Evolutionary conservation across 2,113 vertebrate genomes (phyloP), one percentile per base, ranked within the genome.

Genomic region (Sturnus vulgaris): DNA sequence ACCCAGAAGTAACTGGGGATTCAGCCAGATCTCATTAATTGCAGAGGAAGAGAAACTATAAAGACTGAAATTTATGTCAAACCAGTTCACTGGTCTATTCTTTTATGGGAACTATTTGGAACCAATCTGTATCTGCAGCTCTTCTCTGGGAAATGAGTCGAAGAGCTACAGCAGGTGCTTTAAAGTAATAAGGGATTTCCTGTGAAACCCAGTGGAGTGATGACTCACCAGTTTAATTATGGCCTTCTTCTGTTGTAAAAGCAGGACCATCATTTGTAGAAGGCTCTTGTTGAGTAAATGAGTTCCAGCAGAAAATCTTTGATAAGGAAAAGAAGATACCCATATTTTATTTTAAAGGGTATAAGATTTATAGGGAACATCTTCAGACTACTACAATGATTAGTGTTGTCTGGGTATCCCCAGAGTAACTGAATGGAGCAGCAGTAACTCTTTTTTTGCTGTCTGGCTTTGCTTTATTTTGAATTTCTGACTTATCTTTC

Each of bases 21-120:
- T 94, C 90, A 96, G 97, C 88, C 96, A 97, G 95, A 79, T 89
- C 61, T 86, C 65, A 95, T 97, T 97, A 97, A 97, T 89, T 97
- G 91, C 60, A 83, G 82, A 87, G 61, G 52, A 95, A 59, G 8
- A 17, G 81, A 95, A 97, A 86, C 85, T 37, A 70, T 85, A 95
- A 96, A 95, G 92, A 64, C 59, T 95, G 76, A 95, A 96, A 91
- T 83, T 87, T 96, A 88, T 94, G 63, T 77, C 91, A 82, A 93
- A 95, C 66, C 33, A 91, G 86, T 94, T 88, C 79, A 95, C 70
- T 88, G 70, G 47, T 84, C 69, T 95, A 19, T 92, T 88, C 81
- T 95, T 97, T 95, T 90, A 96, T 88, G 73, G 90, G 93, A 95
- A 69, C 86, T 95, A 86, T 80, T 81, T 97, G 64, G 92, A 97